These are phyloP conservation scores for Corythornis vintsioides DNA, from an alignment of 2,113 vertebrate species.

Conservation along the genomic window DNA sequence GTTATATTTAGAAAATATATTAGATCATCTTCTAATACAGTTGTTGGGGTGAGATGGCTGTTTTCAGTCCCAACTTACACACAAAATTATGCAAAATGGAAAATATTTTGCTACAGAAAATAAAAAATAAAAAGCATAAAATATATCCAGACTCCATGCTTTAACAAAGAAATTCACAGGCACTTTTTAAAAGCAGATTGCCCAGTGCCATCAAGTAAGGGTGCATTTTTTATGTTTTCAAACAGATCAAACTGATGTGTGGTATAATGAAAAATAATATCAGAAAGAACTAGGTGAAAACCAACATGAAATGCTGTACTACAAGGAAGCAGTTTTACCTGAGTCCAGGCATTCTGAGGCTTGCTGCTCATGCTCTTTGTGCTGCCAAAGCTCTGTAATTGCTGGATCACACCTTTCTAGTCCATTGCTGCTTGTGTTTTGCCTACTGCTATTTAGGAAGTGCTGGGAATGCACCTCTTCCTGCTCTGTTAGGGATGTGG, in stretches of 20 bases:
- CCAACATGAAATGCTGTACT: background rate
- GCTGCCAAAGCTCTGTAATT: conserved; percentile 69
- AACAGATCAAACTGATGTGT: accelerated
- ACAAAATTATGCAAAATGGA: background rate
- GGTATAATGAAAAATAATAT: background rate
- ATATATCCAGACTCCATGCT: background rate
- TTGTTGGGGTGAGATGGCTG: background rate
- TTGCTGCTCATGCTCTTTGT: conserved; percentile 75
- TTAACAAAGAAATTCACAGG: background rate
- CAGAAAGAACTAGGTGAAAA: background rate
- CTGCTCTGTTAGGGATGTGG: conserved; percentile 27
- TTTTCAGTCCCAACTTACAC: background rate
- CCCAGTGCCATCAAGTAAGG: background rate
- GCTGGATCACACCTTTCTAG: conserved; percentile 62
- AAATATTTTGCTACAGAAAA: background rate
- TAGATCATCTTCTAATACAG: background rate
- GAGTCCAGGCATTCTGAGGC: conserved; percentile 76
- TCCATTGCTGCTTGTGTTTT: conserved; percentile 33
- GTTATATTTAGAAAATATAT: background rate
- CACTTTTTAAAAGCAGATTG: background rate
- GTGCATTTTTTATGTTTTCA: background rate
- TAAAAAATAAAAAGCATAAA: background rate
- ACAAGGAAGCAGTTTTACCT: conserved; percentile 67
- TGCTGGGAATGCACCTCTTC: conserved; percentile 56
- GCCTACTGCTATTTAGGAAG: conserved; percentile 47